Conservation (phyloP, 2,888 invertebrate species). For the Hydrotaea diabolus region DNA sequence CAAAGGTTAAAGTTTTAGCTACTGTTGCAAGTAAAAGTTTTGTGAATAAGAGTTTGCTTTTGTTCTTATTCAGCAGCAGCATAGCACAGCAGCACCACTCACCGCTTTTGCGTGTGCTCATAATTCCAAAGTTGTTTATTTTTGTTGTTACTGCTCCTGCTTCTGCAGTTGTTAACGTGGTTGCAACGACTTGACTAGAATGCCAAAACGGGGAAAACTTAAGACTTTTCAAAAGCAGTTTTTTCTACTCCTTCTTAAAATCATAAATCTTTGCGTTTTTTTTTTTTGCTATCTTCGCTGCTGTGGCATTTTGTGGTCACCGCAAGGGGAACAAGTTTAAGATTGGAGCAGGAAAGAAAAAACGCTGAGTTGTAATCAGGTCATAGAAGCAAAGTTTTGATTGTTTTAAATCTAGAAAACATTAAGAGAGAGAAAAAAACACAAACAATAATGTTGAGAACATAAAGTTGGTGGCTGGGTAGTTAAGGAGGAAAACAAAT, state of each 20-base stretch:
- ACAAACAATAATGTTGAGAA: too few species aligned
- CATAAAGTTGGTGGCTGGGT: too few species aligned
- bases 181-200: not conserved
- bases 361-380: too few species aligned
- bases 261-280: not conserved
- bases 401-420: not conserved
- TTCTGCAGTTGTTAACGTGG: not conserved
- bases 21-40: constrained; percentile 10
- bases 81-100: too few species aligned
- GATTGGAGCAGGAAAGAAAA: not conserved
- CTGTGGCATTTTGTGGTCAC: constrained; percentile 3
- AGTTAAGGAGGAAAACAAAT: too few species aligned
- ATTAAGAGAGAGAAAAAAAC: not conserved
- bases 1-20: constrained; percentile 25
- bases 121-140: not conserved
- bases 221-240: not conserved
- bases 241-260: not conserved
- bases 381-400: not conserved
- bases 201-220: not conserved
- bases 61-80: not conserved
- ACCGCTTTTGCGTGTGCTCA: not conserved
- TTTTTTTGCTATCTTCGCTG: not conserved
- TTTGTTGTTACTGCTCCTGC: not conserved
- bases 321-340: not conserved
- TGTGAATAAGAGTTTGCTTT: not conserved